Conservation (phyloP, 2,888 invertebrate species). For the Pterostichus niger region DNA sequence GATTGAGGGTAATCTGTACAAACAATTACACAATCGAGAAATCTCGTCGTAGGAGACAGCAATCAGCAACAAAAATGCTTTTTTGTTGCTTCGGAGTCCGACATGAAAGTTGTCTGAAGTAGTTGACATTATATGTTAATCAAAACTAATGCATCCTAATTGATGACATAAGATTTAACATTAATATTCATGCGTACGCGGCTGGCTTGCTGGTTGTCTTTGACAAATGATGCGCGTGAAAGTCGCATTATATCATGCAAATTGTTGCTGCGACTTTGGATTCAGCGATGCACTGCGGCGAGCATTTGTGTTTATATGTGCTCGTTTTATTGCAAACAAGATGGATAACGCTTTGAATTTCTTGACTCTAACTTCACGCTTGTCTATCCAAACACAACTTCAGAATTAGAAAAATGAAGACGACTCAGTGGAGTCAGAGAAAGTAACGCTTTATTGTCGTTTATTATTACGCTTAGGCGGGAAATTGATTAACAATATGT, state of each 20-base stretch:
- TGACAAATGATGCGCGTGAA: conserved; percentile 65
- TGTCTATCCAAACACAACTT: conserved; percentile 19
- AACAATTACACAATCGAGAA: conserved; percentile 33
- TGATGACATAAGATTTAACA: conserved; percentile 69
- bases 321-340: conserved; percentile 57
- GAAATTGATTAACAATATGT: conserved; percentile 7
- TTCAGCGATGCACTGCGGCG: conserved; percentile 8
- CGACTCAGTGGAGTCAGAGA: conserved; percentile 16
- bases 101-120: conserved; percentile 53
- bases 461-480: background rate
- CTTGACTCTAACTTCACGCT: conserved; percentile 55
- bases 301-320: conserved; percentile 46
- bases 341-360: conserved; percentile 58
- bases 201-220: conserved; percentile 57
- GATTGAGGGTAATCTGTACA: conserved; percentile 33
- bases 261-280: conserved; percentile 46
- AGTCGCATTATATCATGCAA: conserved; percentile 66
- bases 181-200: conserved; percentile 68
- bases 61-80: conserved; percentile 13
- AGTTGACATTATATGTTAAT: conserved; percentile 66
- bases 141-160: conserved; percentile 69
- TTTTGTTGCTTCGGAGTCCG: conserved; percentile 15
- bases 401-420: background rate
- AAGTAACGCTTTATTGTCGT: conserved; percentile 30
- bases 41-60: conserved; percentile 6